phyloP scores from a whole-genome alignment of 2,888 invertebrate species.

The Eristalinus aeneus region DNA sequence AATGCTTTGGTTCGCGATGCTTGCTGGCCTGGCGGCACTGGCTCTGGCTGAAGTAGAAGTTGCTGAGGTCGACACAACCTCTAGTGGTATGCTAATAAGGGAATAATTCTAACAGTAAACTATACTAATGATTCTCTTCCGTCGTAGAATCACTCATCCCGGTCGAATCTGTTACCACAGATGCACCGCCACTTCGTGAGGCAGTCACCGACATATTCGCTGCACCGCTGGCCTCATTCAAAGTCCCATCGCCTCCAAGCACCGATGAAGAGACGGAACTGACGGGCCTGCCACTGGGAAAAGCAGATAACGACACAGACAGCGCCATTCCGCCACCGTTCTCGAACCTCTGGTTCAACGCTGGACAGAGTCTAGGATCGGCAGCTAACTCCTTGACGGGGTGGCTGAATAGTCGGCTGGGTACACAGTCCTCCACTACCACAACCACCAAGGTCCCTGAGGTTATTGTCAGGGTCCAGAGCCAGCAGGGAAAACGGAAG shows the following conservation, averaged over 20 bases:
- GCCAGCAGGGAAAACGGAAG: constrained; percentile 70
- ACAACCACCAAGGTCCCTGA: constrained; percentile 75
- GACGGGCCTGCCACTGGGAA: constrained; percentile 10
- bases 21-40: constrained; percentile 23
- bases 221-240: constrained; percentile 44
- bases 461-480: constrained; percentile 76
- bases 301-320: constrained; percentile 18
- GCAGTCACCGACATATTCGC: constrained; percentile 65
- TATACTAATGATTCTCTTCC: not conserved
- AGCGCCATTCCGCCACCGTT: constrained; percentile 12
- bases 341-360: constrained; percentile 74
- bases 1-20: constrained; percentile 14
- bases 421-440: constrained; percentile 73
- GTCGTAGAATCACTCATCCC: not conserved
- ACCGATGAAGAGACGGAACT: constrained; percentile 6
- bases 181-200: constrained; percentile 71
- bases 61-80: not conserved
- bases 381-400: constrained; percentile 77
- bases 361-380: constrained; percentile 76
- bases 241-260: not conserved
- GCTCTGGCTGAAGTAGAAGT: constrained; percentile 1
- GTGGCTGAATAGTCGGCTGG: constrained; percentile 77
- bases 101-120: not conserved
- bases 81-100: constrained; percentile 49
- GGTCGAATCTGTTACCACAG: constrained; percentile 12